phyloP scores from a whole-genome alignment of 2,113 vertebrate species.

The Sturnira hondurensis region DNA sequence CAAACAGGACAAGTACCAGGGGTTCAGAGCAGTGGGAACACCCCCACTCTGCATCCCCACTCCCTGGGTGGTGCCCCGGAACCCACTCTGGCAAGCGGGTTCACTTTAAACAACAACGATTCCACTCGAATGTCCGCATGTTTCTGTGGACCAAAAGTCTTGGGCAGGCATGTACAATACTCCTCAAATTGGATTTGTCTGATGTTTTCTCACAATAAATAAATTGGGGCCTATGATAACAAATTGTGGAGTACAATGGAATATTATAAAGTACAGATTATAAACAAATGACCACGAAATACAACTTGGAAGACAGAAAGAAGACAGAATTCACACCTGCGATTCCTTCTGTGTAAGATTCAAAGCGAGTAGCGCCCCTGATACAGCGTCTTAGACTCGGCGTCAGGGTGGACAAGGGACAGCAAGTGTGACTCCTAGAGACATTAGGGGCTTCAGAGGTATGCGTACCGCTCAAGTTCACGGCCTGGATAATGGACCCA shows the following conservation, averaged over 20 bases:
- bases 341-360: background rate
- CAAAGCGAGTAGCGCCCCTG: background rate
- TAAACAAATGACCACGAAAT: fast-evolving
- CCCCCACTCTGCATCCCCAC: fast-evolving
- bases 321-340: fast-evolving
- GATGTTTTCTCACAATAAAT: background rate
- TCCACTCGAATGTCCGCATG: too few relatives aligned
- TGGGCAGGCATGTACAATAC: fast-evolving
- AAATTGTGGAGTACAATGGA: background rate
- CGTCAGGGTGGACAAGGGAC: fast-evolving
- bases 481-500: fast-evolving
- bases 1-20: background rate
- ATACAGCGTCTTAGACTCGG: fast-evolving
- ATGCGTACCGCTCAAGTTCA: fast-evolving
- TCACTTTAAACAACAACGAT: background rate
- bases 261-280: background rate
- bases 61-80: background rate
- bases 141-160: background rate
- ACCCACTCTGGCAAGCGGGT: background rate
- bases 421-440: fast-evolving
- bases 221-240: background rate
- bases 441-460: background rate
- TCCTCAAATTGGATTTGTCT: background rate
- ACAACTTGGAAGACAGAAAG: background rate
- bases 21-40: background rate